Evolutionary conservation across 2,797 vertebrate species (phyloP).

Genomic region (Anniella stebbinsi): DNA sequence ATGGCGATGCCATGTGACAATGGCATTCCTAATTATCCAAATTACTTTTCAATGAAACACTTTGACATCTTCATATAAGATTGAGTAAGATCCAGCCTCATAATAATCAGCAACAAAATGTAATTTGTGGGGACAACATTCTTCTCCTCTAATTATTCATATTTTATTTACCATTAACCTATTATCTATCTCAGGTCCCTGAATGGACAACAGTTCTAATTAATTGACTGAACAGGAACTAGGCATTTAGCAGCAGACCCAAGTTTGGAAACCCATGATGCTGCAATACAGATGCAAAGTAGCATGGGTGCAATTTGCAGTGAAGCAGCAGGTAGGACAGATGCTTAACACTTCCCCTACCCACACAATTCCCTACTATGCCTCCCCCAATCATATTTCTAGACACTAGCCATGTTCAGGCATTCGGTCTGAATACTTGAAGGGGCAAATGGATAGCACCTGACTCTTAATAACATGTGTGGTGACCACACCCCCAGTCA

Average conservation of each 20-base stretch:
- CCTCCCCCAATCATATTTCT: not conserved
- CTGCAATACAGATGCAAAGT: not conserved
- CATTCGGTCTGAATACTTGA: not conserved
- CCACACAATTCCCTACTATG: not conserved
- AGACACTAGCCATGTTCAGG: not conserved
- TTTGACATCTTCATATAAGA: not conserved
- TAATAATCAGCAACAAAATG: not conserved
- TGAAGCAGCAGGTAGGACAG: not conserved
- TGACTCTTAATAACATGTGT: not conserved
- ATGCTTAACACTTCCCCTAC: too few relatives aligned
- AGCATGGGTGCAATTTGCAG: not conserved
- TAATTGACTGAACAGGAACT: not conserved
- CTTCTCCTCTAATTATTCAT: not conserved
- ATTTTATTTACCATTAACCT: not conserved
- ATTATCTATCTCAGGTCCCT: not conserved
- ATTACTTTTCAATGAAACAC: not conserved
- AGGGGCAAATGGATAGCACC: not conserved
- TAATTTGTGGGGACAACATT: not conserved
- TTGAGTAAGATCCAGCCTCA: not conserved
- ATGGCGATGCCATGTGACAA: not conserved
- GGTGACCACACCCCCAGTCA: not conserved
- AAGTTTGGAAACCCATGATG: not conserved
- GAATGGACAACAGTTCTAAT: not conserved
- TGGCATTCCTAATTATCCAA: not conserved
- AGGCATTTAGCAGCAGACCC: too few relatives aligned